A percentile compares a stretch with the other conserved stretches of the same genome.
Conservation (phyloP, 2,888 invertebrate species). For the Cepaea hortensis region DNA sequence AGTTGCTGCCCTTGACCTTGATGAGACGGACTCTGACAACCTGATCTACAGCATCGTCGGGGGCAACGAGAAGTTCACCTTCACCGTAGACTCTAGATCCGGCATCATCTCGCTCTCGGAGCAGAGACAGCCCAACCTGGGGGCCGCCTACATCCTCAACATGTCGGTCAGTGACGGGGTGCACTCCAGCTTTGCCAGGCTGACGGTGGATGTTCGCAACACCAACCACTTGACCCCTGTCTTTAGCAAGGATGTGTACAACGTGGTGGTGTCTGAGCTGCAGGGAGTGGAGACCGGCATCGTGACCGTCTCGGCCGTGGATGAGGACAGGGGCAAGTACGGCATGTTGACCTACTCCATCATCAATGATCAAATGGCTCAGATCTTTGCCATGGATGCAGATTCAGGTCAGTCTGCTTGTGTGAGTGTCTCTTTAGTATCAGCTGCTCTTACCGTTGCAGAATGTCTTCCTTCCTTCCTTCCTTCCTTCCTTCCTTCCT, state of each 20-base stretch:
- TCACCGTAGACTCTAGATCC: conserved; percentile 70
- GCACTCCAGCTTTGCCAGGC: conserved; percentile 88
- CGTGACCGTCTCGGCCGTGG: conserved; percentile 86
- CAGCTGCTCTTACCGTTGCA: not conserved
- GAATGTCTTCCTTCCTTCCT: not conserved
- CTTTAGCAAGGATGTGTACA: conserved; percentile 86
- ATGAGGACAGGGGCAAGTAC: conserved; percentile 85
- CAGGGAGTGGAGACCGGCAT: conserved; percentile 86
- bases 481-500: not conserved
- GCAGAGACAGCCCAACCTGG: conserved; percentile 84
- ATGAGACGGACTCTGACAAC: conserved; percentile 85
- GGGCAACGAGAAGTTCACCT: conserved; percentile 82
- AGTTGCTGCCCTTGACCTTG: conserved; percentile 88
- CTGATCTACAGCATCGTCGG: conserved; percentile 88
- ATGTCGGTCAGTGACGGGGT: conserved; percentile 97
- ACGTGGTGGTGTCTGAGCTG: conserved; percentile 90
- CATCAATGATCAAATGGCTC: conserved; percentile 72
- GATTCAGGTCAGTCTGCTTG: conserved; percentile 73
- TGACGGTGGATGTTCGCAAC: conserved; percentile 69
- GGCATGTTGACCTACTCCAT: conserved; percentile 81
- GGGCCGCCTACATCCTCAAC: conserved; percentile 85
- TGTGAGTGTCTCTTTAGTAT: no score
- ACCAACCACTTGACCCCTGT: conserved; percentile 87
- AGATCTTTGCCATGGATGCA: conserved; percentile 76
- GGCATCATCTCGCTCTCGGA: conserved; percentile 84